Percentiles rank a stretch among this genome's conserved stretches.
Evolutionary conservation across 2,797 vertebrate species (phyloP).

Genomic region (Pipistrellus nathusii): DNA sequence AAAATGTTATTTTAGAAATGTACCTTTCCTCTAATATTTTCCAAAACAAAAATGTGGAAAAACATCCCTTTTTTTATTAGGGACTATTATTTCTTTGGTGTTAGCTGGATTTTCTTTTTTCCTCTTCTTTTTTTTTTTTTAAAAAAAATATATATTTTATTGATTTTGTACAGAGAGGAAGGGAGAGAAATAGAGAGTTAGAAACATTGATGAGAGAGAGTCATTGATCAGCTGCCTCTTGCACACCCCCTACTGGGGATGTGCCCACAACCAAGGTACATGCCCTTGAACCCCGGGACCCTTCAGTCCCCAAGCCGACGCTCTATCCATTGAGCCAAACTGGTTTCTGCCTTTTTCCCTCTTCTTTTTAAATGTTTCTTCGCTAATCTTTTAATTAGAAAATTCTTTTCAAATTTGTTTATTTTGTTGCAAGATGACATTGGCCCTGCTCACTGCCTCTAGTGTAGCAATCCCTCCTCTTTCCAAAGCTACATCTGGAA

Average conservation of each 20-base stretch:
- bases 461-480: background rate
- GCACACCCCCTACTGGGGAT: no score
- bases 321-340: no score
- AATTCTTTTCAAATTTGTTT: background rate
- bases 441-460: background rate
- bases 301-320: no score
- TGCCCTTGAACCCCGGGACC: no score
- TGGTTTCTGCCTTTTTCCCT: no score
- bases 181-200: no score
- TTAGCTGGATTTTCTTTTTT: background rate
- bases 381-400: background rate
- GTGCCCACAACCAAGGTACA: no score
- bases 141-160: no score
- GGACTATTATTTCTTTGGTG: background rate
- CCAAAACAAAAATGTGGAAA: no score
- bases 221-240: no score
- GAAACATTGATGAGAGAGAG: no score
- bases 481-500: background rate
- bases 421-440: background rate
- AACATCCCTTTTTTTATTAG: background rate
- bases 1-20: background rate
- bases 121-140: background rate
- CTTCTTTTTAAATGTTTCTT: conserved; percentile 8
- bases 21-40: background rate
- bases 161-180: no score